These are phyloP conservation scores for Nymphalis urticae DNA, from an alignment of 2,888 invertebrate genomes.

Conservation along the genomic window DNA sequence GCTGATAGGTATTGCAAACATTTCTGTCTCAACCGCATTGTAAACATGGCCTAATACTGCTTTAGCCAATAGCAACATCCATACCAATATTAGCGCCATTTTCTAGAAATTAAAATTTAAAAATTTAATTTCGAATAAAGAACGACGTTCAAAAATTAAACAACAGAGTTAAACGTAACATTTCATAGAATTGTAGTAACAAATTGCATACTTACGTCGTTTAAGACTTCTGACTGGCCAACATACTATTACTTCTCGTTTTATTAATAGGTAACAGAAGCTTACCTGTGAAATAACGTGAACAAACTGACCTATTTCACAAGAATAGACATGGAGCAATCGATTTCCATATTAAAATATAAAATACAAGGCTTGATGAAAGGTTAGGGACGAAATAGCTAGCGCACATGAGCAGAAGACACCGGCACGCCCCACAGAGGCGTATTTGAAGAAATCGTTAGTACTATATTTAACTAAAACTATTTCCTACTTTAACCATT, in stretches of 20 bases:
- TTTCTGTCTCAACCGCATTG: constrained; percentile 86
- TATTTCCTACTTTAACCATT: neutral
- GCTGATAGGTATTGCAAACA: constrained; percentile 89
- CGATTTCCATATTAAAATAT: constrained; percentile 69
- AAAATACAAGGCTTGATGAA: constrained; percentile 36
- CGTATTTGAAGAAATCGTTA: constrained; percentile 37
- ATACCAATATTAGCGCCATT: constrained; percentile 41
- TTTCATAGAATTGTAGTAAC: too few relatives aligned
- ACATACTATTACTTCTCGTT: neutral
- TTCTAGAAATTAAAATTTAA: constrained; percentile 44
- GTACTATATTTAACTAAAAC: neutral
- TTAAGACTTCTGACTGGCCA: neutral
- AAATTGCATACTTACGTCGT: neutral
- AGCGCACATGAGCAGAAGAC: constrained; percentile 68
- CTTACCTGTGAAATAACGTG: constrained; percentile 25
- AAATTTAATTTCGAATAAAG: neutral
- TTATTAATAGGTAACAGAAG: neutral
- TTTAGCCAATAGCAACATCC: constrained; percentile 43
- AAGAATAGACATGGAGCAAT: constrained; percentile 55
- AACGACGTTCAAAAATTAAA: neutral
- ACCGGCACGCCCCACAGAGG: constrained; percentile 40
- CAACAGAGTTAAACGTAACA: too few relatives aligned
- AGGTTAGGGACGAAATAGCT: constrained; percentile 52
- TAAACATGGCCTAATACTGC: constrained; percentile 53
- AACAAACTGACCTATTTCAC: constrained; percentile 55